Evolutionary conservation across 2,797 vertebrate species (phyloP), one percentile per base, ranked within the genome.

Genomic region (Pantherophis alleghaniensis): DNA sequence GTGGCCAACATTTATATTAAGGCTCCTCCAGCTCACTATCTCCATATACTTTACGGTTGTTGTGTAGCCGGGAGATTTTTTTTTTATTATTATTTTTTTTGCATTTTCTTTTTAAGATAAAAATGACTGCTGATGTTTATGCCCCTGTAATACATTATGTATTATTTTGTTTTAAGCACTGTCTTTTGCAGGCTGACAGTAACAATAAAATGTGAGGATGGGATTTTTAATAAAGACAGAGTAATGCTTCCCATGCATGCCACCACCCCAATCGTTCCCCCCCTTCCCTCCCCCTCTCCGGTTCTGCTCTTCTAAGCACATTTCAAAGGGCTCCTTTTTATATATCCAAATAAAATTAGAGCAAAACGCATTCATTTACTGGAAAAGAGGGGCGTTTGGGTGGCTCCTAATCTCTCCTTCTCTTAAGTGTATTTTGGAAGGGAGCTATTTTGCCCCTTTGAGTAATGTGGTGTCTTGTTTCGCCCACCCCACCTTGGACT

Each of bases 161-260:
- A 99, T 99, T 99, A 99, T 99, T 99, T 99, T 99, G 98, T 99
- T 98, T 99, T 99, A 99, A 99, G 99, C 98, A 98, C 98, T 98
- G 98, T 98, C 98, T 99, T 99, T 99, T 99, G 98, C 99, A 99
- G 99, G 98, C 98, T 99, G 99, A 99, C 98, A 98, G 98, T 99
- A 99, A 99, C 98, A 99, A 99, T 99, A 99, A 99, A 99, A 99
- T 99, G 99, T 99, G 99, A 98, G 98, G 99, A 99, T 99, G 98
- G 99, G 98, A 99, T 99, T 99, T 98, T 98, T 98, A 99, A 99
- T 99, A 99, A 99, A 99, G 99, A 99, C 98, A 99, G 99, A 99
- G 98, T 99, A 99, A 99, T 99, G 99, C 98, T 98, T 98, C 98
- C 98, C 97, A 96, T 97, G 97, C 97, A 96, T 97, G 98, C 98